These are phyloP conservation scores for Gorsachius goisagi DNA, from an alignment of 2,113 vertebrate species.

Conservation along the genomic window DNA sequence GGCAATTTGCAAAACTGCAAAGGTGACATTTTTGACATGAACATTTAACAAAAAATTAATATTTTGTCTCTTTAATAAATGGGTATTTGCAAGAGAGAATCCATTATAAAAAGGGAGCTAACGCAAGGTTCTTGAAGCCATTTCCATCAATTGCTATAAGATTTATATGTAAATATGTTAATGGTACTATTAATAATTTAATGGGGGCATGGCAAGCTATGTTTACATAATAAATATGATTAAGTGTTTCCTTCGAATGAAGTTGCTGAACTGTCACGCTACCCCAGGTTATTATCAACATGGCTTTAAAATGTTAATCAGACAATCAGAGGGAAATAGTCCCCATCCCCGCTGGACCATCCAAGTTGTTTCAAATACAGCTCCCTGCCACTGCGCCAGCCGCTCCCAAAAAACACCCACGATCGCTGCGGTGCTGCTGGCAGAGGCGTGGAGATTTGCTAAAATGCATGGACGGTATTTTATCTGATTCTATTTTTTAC, in stretches of 20 bases:
- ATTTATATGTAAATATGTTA: slow-evolving; percentile 78
- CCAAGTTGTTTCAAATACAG: not conserved
- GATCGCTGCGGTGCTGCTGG: fast-evolving
- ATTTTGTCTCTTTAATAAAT: slow-evolving; percentile 64
- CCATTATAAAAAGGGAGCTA: slow-evolving; percentile 58
- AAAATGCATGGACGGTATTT: not conserved
- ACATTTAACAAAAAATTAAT: slow-evolving; percentile 60
- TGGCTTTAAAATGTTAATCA: slow-evolving; percentile 69
- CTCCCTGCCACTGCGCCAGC: fast-evolving
- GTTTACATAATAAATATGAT: slow-evolving; percentile 79
- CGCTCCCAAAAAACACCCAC: not conserved
- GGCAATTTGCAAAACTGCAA: slow-evolving; percentile 50
- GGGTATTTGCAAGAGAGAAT: slow-evolving; percentile 44
- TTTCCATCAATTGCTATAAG: slow-evolving; percentile 71
- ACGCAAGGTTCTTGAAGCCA: slow-evolving; percentile 38
- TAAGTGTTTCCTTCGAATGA: slow-evolving; percentile 73
- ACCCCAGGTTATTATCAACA: slow-evolving; percentile 67
- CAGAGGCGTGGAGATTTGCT: not conserved
- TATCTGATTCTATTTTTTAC: not conserved
- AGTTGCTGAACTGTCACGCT: slow-evolving; percentile 73
- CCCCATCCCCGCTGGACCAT: not conserved
- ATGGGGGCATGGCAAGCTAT: slow-evolving; percentile 72
- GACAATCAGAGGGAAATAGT: slow-evolving; percentile 45
- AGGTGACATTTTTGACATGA: slow-evolving; percentile 58
- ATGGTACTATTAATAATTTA: slow-evolving; percentile 76